phyloP scores from a whole-genome alignment of 2,797 vertebrate species.

The Vireo griseus region DNA sequence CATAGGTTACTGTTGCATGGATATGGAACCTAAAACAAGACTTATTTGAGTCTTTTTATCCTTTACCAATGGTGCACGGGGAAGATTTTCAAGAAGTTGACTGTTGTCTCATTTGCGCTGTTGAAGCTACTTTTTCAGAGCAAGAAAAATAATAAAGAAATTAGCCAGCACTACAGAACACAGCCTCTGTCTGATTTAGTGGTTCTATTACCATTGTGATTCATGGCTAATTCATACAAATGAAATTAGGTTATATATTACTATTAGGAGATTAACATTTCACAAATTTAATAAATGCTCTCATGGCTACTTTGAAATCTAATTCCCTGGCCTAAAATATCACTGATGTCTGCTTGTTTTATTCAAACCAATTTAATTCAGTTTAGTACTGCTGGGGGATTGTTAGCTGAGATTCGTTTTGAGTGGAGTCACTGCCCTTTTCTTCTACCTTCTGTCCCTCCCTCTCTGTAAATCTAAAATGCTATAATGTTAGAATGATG shows the following conservation, averaged over 20 bases:
- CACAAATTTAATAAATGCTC: constrained; percentile 46
- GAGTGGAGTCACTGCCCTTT: constrained; percentile 20
- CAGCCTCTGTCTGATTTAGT: constrained; percentile 5
- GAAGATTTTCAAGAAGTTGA: not conserved
- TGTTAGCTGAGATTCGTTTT: not conserved
- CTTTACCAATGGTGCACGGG: not conserved
- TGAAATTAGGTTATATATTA: constrained; percentile 36
- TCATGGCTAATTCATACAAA: constrained; percentile 40
- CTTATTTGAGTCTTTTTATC: not conserved
- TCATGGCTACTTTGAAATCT: constrained; percentile 40
- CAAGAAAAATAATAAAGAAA: constrained; percentile 32
- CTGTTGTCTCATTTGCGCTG: not conserved
- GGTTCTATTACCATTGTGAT: constrained; percentile 28
- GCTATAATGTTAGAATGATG: not conserved
- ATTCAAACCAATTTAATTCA: constrained; percentile 41
- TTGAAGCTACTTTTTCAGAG: not conserved
- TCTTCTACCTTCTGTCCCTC: not conserved
- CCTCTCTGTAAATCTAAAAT: not conserved
- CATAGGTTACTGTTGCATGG: not conserved
- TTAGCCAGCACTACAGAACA: not conserved
- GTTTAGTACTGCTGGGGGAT: not conserved
- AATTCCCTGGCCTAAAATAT: constrained; percentile 48
- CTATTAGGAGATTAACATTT: constrained; percentile 56
- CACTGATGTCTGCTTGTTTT: constrained; percentile 35
- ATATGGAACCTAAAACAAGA: not conserved